Evolutionary conservation across 2,888 invertebrate genomes (phyloP), one percentile per base, ranked within the genome.

Genomic region (Rhogogaster chlorosoma): DNA sequence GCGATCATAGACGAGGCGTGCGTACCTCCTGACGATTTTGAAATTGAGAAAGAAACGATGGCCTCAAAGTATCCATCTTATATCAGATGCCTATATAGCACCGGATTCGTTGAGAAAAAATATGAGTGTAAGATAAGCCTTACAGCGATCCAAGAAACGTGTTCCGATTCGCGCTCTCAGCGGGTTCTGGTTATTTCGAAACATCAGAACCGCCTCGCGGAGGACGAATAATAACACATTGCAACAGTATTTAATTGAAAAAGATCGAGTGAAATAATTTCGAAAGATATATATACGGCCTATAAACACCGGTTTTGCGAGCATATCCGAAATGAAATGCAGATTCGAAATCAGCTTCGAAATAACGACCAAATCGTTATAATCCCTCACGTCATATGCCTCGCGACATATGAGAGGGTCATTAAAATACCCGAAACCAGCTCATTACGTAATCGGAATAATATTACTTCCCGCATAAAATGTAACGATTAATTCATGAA

Each of bases 311-410:
- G 75, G 22, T 75, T 45, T 10, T 6, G 42, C 1, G 12, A 75
- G 15, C 45, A 75, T 45, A 45, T 42, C 45, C 77, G 77, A 77
- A 77, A 77, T 77, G 29, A 77, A 49, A 53, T 77, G 49, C 77
- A 77, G 22, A 32, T 32, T 77, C 3, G 49, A n/a, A n/a, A 77
- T 53, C 10, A 2, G 29, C 32, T 77, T 53, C 77, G 32, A 77
- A 77, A 77, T 77, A 77, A 49, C n/a, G 32, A 45, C 29, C 18
- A 32, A 77, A 53, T 49, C 26, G 77, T n/a, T 10, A 67, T 32
- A 67, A 32, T 26, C 18, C 67, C 18, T 32, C 12, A n/a, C 10
- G 71, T 18, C 42, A 12, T 2, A 26, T 73, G 71, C 2, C 42
- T 10, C 70, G 36, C 70, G 7, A 36, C 36, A 26, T 32, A n/a